Percentiles rank a stretch among this genome's conserved stretches.
These are phyloP conservation scores for Macrotrachela quadricornifera DNA, from an alignment of 1,140 invertebrate genomes.

Conservation along the genomic window DNA sequence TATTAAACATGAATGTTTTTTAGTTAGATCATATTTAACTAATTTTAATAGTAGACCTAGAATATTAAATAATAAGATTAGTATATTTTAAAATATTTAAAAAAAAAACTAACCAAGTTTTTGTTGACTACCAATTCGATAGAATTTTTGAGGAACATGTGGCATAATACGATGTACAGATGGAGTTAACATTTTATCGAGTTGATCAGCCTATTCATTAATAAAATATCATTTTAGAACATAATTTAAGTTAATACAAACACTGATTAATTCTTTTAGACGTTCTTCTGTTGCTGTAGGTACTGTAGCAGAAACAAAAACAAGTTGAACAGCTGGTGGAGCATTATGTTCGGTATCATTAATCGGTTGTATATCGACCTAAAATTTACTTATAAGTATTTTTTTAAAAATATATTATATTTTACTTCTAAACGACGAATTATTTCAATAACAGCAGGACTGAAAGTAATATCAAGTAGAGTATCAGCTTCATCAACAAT, in stretches of 20 bases:
- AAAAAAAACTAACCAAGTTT: conserved; percentile 42
- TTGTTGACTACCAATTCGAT: conserved; percentile 42
- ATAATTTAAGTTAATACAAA: conserved; percentile 17
- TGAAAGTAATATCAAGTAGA: conserved; percentile 65
- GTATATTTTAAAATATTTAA: too few relatives aligned
- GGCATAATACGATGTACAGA: conserved; percentile 51
- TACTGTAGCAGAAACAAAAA: conserved; percentile 62
- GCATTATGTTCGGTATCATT: not conserved
- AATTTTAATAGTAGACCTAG: not conserved
- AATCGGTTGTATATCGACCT: too few relatives aligned
- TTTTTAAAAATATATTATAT: not conserved
- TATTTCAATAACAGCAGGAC: conserved; percentile 43
- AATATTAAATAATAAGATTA: too few relatives aligned
- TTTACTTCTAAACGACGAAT: conserved; percentile 39
- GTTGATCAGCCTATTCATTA: not conserved
- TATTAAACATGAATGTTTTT: conserved; percentile 2
- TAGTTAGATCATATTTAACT: conserved; percentile 1
- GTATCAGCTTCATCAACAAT: conserved; percentile 83
- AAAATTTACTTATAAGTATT: not conserved
- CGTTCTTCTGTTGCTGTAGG: conserved; percentile 45
- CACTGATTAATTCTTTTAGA: conserved; percentile 43
- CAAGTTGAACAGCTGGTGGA: conserved; percentile 41
- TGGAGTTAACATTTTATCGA: conserved; percentile 11
- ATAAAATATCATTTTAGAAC: not conserved
- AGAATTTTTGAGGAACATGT: conserved; percentile 63